Percentiles rank a stretch among this genome's conserved stretches.
Evolutionary conservation across 2,113 vertebrate genomes (phyloP).

Genomic region (Hymenochirus boettgeri): DNA sequence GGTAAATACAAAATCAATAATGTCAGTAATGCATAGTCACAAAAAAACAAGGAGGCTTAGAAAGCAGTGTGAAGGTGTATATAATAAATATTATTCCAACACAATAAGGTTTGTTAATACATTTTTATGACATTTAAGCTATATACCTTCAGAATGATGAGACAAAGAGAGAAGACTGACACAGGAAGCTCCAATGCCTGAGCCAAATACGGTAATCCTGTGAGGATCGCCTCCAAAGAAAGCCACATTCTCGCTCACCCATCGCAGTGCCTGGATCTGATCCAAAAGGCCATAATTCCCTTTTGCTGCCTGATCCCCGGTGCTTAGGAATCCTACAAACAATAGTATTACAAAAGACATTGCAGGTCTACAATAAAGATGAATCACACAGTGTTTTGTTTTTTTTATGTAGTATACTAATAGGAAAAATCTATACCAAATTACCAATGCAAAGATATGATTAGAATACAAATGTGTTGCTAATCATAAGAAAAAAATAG

Average conservation of each 20-base stretch:
- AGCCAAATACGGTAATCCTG: constrained; percentile 95
- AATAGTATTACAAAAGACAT: background rate
- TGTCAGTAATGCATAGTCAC: background rate
- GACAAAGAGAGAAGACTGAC: constrained; percentile 96
- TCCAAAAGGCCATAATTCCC: constrained; percentile 96
- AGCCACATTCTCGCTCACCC: constrained; percentile 97
- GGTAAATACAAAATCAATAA: background rate
- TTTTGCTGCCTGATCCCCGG: constrained; percentile 96
- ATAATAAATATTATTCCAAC: too few species aligned
- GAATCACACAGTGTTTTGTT: too few species aligned
- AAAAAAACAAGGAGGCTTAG: background rate
- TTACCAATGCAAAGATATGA: too few species aligned
- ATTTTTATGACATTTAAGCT: background rate
- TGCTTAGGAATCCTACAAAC: constrained; percentile 90
- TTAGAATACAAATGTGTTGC: too few species aligned
- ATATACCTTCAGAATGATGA: constrained; percentile 96
- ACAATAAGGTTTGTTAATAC: too few species aligned
- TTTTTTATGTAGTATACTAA: too few species aligned
- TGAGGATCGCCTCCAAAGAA: constrained; percentile 96
- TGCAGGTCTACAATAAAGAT: too few species aligned
- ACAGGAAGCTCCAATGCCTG: constrained; percentile 92
- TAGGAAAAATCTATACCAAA: too few species aligned
- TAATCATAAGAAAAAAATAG: too few species aligned
- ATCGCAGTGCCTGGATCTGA: constrained; percentile 95
- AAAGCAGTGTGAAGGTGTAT: background rate